phyloP scores from a whole-genome alignment of 2,888 invertebrate species.

The Drosophila longiperda region DNA sequence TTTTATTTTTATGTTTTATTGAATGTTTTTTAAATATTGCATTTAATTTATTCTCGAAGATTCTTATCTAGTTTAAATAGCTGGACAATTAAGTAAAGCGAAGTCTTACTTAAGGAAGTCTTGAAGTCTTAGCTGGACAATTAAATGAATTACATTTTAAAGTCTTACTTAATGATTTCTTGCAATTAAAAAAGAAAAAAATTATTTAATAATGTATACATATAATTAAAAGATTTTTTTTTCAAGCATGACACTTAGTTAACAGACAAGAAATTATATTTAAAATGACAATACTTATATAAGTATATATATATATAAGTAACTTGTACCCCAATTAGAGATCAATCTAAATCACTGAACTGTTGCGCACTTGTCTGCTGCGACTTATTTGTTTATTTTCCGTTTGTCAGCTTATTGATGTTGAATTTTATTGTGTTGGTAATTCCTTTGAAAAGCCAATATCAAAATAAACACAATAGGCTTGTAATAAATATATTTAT shows the following conservation, averaged over 20 bases:
- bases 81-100: not conserved
- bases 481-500: not conserved
- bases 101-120: not conserved
- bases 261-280: not conserved
- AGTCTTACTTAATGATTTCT: not conserved
- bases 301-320: no score
- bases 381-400: not conserved
- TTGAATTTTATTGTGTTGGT: constrained; percentile 10
- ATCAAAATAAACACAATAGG: constrained; percentile 44
- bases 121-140: not conserved
- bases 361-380: not conserved
- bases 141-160: not conserved
- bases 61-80: not conserved
- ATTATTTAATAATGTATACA: not conserved
- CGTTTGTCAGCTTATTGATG: constrained; percentile 16
- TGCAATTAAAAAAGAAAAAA: not conserved
- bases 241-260: not conserved
- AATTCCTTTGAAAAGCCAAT: constrained; percentile 26
- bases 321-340: constrained; percentile 10
- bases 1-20: no score
- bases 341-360: constrained; percentile 3
- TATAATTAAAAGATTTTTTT: not conserved
- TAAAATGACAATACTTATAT: no score
- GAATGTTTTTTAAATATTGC: not conserved
- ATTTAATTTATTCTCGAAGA: not conserved